Evolutionary conservation across 2,797 vertebrate genomes (phyloP).

Genomic region (Clarias laeviceps): DNA sequence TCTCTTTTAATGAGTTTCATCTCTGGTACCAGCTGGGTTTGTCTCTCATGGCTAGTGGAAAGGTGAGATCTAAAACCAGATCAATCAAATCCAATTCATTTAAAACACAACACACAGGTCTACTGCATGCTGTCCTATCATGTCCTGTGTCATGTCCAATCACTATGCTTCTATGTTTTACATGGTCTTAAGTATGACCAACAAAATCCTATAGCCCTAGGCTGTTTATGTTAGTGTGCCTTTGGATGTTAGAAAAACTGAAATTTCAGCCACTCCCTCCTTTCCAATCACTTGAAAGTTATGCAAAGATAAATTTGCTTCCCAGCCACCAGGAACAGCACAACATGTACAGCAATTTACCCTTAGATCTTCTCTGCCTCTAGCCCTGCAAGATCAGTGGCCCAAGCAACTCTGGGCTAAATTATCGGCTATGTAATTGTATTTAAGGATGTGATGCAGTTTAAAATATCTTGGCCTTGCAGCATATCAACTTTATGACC

Average conservation of each 20-base stretch:
- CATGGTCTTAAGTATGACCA: background rate
- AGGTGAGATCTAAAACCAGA: conserved; percentile 80
- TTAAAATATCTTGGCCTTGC: background rate
- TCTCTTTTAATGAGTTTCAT: conserved; percentile 95
- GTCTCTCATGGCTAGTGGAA: conserved; percentile 92
- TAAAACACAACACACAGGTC: conserved; percentile 3
- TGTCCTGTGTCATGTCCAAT: no score
- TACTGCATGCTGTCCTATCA: background rate
- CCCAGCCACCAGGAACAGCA: conserved; percentile 6
- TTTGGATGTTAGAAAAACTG: background rate
- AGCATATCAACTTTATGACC: background rate
- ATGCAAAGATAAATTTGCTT: conserved; percentile 68
- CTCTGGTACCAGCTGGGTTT: conserved; percentile 97
- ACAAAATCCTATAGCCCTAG: background rate
- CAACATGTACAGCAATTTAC: background rate
- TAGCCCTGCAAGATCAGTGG: background rate
- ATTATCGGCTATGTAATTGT: background rate
- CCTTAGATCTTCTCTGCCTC: background rate
- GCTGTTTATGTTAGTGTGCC: background rate
- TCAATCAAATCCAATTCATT: background rate
- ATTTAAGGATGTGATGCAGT: background rate
- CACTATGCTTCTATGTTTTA: background rate
- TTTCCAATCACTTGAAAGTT: conserved; percentile 41
- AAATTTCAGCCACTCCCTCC: conserved; percentile 16
- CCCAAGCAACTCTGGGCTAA: background rate